phyloP scores from a whole-genome alignment of 2,113 vertebrate species.

The Zosterops hypoxanthus region DNA sequence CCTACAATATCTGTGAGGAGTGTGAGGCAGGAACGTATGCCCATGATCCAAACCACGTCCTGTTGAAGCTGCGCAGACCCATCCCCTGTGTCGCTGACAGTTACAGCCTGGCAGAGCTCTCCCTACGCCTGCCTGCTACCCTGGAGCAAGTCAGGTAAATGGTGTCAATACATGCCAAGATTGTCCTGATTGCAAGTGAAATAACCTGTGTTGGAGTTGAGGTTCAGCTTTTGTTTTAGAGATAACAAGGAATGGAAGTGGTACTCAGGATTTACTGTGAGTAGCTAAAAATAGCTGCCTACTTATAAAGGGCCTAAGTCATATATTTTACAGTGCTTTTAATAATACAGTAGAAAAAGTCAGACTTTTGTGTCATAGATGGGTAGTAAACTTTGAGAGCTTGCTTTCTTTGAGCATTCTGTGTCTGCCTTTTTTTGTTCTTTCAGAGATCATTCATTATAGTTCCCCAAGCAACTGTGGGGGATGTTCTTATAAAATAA shows the following conservation, averaged over 20 bases:
- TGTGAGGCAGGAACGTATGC: slow-evolving; percentile 88
- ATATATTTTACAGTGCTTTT: background rate
- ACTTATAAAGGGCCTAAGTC: background rate
- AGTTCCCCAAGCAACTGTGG: background rate
- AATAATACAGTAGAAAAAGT: background rate
- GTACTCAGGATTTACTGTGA: background rate
- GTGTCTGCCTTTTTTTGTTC: background rate
- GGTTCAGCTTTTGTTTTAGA: background rate
- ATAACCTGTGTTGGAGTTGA: background rate
- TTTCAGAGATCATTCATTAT: background rate
- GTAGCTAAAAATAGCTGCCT: background rate
- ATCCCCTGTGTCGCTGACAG: slow-evolving; percentile 46
- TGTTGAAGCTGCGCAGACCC: slow-evolving; percentile 89
- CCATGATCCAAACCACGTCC: slow-evolving; percentile 87
- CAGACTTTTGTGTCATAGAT: background rate
- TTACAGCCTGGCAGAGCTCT: slow-evolving; percentile 6
- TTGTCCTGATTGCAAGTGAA: background rate
- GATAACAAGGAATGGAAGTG: background rate
- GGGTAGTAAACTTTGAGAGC: background rate
- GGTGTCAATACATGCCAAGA: background rate
- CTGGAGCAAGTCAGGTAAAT: slow-evolving; percentile 79
- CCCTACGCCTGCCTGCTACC: slow-evolving; percentile 60
- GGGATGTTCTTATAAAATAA: background rate
- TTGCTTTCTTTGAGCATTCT: background rate
- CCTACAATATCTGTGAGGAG: slow-evolving; percentile 86